phyloP scores from a whole-genome alignment of 2,888 invertebrate genomes.

The Spialia ferax region DNA sequence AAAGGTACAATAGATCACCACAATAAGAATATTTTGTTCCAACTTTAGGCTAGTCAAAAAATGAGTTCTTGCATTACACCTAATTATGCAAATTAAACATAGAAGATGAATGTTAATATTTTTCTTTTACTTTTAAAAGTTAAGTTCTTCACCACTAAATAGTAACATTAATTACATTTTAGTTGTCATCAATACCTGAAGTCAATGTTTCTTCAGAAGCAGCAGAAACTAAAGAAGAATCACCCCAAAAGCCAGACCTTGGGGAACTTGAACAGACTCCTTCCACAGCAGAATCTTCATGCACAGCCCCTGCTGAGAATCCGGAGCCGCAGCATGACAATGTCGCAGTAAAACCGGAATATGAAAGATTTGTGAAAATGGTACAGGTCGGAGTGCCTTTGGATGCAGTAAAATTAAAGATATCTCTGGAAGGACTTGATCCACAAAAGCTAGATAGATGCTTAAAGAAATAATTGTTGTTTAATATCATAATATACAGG shows the following conservation, averaged over 20 bases:
- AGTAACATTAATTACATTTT: conserved; percentile 47
- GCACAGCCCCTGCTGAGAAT: background rate
- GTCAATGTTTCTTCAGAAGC: conserved; percentile 53
- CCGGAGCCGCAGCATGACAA: conserved; percentile 38
- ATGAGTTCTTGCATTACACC: no score
- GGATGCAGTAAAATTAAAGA: conserved; percentile 93
- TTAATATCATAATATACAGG: no score
- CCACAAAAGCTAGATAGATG: conserved; percentile 88
- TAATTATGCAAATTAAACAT: no score
- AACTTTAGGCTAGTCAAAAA: no score
- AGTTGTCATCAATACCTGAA: conserved; percentile 85
- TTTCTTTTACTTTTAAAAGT: conserved; percentile 8
- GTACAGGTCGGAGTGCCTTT: conserved; percentile 95
- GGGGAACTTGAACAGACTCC: conserved; percentile 38
- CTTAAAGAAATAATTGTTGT: conserved; percentile 59
- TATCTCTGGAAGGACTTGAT: conserved; percentile 93
- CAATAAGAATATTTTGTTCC: background rate
- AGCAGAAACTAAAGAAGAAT: conserved; percentile 28
- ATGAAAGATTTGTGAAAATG: conserved; percentile 95
- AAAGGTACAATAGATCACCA: conserved; percentile 87
- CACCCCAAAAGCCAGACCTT: conserved; percentile 40
- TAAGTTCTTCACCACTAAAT: no score
- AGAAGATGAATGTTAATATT: background rate
- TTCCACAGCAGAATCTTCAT: background rate
- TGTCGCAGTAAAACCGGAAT: conserved; percentile 88